Evolutionary conservation across 2,888 invertebrate genomes (phyloP), one percentile per base, ranked within the genome.

Genomic region (Drosophila quinaria): DNA sequence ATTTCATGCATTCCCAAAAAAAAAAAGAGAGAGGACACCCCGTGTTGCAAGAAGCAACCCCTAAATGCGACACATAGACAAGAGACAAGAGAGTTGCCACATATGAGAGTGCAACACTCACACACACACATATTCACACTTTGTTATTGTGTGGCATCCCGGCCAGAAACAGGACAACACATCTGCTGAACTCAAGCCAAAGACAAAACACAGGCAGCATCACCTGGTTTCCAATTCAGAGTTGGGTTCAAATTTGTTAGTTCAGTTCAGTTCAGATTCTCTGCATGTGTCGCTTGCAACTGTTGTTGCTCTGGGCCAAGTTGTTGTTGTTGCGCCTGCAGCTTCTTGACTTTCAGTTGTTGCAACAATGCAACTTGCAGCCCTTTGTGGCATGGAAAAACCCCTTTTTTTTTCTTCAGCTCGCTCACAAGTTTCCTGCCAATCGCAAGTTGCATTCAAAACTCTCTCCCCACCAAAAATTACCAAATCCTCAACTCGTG

Each of bases 321-420:
- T 67, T 69, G 29, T 29, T 25, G 25, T 22, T 29, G 29, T 29
- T 29, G 70, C 62, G 73, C 65, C 81, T 60, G 77, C 80, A 82
- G 83, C 84, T 88, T 84, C 89, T 88, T 84, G 89, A 88, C 89
- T 88, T 84, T 63, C 52, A 22, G 31, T 19, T 41, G 54, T 25
- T 25, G 58, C 49, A 79, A 71, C 83, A 86, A 85, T 73, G 74
- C 83, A 71, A 47, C 49, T 11, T 55, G 69, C 51, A 68, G 62
- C 67, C 67, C 70, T 49, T 61, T 64, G 44, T 11, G 49, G 10
- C 15, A 19, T 31, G 39, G 17, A 42, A 25, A 59, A 54, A 51
- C 42, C 67, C 62, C 62, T 72, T 58, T 49, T 42, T 44, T 9
- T 54, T 51, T 42, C 37, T 8, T 4, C n/a, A 1, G 8, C 22